Evolutionary conservation across 1,140 invertebrate species (phyloP).

Genomic region (Dryas iulia): DNA sequence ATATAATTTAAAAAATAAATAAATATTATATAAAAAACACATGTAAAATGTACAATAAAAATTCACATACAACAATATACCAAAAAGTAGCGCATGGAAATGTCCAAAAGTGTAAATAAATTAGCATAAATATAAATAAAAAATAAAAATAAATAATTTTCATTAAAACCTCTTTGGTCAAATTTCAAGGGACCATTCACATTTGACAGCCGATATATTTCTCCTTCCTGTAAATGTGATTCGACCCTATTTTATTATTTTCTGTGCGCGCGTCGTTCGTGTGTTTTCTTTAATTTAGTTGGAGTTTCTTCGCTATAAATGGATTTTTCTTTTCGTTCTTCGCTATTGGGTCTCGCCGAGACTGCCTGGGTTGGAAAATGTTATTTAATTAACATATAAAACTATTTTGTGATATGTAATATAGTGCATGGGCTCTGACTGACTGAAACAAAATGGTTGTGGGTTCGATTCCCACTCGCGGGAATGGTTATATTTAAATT

Average conservation of each 20-base stretch:
- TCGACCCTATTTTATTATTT: conserved; percentile 32
- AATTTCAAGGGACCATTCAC: background rate
- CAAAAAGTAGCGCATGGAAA: background rate
- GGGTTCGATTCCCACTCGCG: no score
- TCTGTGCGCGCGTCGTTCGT: conserved; percentile 44
- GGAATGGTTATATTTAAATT: no score
- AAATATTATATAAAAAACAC: background rate
- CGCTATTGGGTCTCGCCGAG: conserved; percentile 42
- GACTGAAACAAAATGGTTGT: no score
- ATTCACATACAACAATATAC: background rate
- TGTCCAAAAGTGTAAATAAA: background rate
- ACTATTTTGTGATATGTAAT: no score
- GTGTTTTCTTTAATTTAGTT: conserved; percentile 49
- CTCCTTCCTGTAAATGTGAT: background rate
- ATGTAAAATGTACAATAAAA: conserved; percentile 1
- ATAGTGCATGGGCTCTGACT: no score
- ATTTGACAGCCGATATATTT: background rate
- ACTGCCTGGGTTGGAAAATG: no score
- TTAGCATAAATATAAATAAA: conserved; percentile 27
- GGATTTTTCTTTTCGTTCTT: conserved; percentile 47
- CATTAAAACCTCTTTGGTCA: background rate
- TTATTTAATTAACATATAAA: no score
- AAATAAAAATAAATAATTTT: background rate
- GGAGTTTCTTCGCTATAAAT: conserved; percentile 56
- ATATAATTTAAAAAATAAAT: conserved; percentile 4